Evolutionary conservation across 2,888 invertebrate species (phyloP).

Genomic region (Coronaproctus castanopsis): DNA sequence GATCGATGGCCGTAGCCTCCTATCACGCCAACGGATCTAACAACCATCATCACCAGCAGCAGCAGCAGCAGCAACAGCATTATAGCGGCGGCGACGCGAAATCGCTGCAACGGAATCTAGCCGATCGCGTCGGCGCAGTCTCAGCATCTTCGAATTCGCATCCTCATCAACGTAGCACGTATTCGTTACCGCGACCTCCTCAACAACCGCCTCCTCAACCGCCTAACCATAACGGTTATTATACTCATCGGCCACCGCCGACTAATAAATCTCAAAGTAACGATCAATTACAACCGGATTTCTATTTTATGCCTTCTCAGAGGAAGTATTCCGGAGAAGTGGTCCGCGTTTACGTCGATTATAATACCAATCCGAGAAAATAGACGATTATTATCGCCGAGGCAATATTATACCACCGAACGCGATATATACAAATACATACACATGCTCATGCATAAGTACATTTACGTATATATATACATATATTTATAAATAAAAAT

Average conservation of each 20-base stretch:
- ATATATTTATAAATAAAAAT: neutral
- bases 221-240: constrained; percentile 23
- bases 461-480: neutral
- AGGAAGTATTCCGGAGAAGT: constrained; percentile 82
- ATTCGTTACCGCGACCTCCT: constrained; percentile 49
- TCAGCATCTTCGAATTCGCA: constrained; percentile 6
- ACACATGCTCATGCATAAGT: neutral
- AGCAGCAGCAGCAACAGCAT: no score
- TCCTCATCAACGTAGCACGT: constrained; percentile 36
- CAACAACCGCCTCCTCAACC: constrained; percentile 25
- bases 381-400: constrained; percentile 2
- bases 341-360: constrained; percentile 62
- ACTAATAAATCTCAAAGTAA: constrained; percentile 18
- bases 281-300: constrained; percentile 47
- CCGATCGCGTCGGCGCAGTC: constrained; percentile 8
- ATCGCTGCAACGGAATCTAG: constrained; percentile 37
- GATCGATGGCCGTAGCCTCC: constrained; percentile 14
- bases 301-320: constrained; percentile 89
- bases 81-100: constrained; percentile 39
- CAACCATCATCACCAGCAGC: constrained; percentile 23
- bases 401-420: neutral
- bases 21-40: constrained; percentile 21
- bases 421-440: no score
- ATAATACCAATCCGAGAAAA: constrained; percentile 46
- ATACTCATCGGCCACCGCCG: constrained; percentile 25